Percentiles rank a stretch among this genome's conserved stretches.
phyloP scores from a whole-genome alignment of 1,140 invertebrate species.

The Chlorops oryzae region DNA sequence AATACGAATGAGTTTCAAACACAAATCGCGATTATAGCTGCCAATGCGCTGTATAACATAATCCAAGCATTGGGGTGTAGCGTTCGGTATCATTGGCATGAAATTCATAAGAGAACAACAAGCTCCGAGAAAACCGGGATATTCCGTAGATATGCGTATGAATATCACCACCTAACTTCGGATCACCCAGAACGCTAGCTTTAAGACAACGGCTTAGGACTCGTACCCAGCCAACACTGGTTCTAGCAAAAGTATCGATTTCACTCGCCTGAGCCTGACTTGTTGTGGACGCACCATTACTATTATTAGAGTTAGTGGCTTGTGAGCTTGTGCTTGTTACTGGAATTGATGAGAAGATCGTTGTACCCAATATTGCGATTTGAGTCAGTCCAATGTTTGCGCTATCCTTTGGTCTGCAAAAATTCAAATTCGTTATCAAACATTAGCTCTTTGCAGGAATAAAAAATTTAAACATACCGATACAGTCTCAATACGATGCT shows the following conservation, averaged over 20 bases:
- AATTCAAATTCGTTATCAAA: too few species aligned
- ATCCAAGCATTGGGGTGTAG: conserved; percentile 59
- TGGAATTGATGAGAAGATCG: conserved; percentile 50
- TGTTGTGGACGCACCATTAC: conserved; percentile 1
- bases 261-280: conserved; percentile 18
- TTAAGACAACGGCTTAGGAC: conserved; percentile 42
- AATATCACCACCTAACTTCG: conserved; percentile 49
- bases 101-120: conserved; percentile 69
- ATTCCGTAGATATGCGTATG: conserved; percentile 58
- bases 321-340: too few species aligned
- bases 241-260: conserved; percentile 44
- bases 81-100: conserved; percentile 56
- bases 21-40: conserved; percentile 55
- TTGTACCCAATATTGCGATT: conserved; percentile 75
- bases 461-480: conserved; percentile 26
- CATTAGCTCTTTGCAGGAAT: too few species aligned
- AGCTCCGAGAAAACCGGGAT: conserved; percentile 62
- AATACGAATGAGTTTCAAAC: conserved; percentile 55
- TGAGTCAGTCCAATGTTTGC: conserved; percentile 83
- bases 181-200: conserved; percentile 37
- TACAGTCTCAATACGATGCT: conserved; percentile 53
- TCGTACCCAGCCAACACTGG: conserved; percentile 44
- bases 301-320: not conserved
- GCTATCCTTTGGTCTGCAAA: conserved; percentile 81
- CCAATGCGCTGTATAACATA: conserved; percentile 58